Evolutionary conservation across 2,888 invertebrate species (phyloP).

Genomic region (Nephrotoma flavescens): DNA sequence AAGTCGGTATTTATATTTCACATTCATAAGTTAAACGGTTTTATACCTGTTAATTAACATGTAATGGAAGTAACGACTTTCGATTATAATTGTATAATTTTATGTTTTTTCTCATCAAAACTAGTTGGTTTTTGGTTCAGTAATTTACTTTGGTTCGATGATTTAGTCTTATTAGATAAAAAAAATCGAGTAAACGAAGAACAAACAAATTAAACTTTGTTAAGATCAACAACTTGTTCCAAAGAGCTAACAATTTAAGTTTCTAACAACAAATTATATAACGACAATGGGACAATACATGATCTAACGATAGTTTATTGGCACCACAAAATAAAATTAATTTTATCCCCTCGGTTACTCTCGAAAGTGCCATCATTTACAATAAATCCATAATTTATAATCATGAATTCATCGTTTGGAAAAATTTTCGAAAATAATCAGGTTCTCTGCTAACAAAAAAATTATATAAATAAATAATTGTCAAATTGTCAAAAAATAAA

Average conservation of each 20-base stretch:
- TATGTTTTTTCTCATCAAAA: neutral
- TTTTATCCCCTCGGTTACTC: neutral
- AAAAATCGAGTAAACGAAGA: neutral
- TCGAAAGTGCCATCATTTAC: neutral
- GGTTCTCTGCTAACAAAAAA: neutral
- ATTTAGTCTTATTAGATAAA: neutral
- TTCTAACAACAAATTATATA: neutral
- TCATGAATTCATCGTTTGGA: neutral
- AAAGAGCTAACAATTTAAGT: neutral
- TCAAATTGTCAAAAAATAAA: neutral
- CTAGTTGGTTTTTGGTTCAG: neutral
- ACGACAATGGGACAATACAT: neutral
- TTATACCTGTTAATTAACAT: neutral
- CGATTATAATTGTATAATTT: neutral
- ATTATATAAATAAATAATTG: neutral
- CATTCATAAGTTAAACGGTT: neutral
- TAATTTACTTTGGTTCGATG: neutral
- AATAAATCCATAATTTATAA: neutral
- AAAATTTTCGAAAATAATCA: neutral
- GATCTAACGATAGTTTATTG: neutral
- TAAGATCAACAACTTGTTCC: neutral
- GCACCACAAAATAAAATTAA: neutral
- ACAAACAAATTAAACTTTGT: neutral
- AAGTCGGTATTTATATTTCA: neutral
- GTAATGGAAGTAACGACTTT: neutral